Conservation (phyloP, 92 coral and sea anemone genomes). For the Micromussa lordhowensis region DNA sequence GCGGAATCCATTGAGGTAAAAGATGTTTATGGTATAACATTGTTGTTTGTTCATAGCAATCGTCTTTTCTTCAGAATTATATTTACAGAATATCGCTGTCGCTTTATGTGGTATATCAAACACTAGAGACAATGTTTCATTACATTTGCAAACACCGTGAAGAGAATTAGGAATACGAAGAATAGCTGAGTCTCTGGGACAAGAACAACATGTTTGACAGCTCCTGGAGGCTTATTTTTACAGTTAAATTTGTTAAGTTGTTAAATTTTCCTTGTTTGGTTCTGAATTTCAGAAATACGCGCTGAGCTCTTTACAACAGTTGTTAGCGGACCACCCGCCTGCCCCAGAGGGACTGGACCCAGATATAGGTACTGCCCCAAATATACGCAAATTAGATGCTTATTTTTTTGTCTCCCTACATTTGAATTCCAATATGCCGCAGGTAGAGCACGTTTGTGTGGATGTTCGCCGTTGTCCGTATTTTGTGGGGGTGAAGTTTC, state of each 20-base stretch:
- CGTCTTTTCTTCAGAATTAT: not conserved
- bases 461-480: no score
- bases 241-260: not conserved
- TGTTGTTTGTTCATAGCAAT: not conserved
- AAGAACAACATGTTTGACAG: no score
- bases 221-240: no score
- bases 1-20: slow-evolving; percentile 91
- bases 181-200: no score
- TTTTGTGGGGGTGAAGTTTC: no score
- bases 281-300: slow-evolving; percentile 57
- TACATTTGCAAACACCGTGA: no score
- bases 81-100: not conserved
- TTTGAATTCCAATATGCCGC: no score
- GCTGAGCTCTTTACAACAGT: slow-evolving; percentile 59
- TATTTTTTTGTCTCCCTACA: not conserved
- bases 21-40: not conserved
- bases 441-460: no score
- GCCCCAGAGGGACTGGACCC: slow-evolving; percentile 60
- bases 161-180: no score
- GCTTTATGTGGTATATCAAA: not conserved
- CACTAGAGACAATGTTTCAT: no score
- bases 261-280: not conserved
- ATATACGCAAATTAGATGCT: not conserved
- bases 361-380: slow-evolving; percentile 47
- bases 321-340: slow-evolving; percentile 65